These are phyloP conservation scores for Anodontia alba DNA, from an alignment of 2,888 invertebrate genomes.

Conservation along the genomic window DNA sequence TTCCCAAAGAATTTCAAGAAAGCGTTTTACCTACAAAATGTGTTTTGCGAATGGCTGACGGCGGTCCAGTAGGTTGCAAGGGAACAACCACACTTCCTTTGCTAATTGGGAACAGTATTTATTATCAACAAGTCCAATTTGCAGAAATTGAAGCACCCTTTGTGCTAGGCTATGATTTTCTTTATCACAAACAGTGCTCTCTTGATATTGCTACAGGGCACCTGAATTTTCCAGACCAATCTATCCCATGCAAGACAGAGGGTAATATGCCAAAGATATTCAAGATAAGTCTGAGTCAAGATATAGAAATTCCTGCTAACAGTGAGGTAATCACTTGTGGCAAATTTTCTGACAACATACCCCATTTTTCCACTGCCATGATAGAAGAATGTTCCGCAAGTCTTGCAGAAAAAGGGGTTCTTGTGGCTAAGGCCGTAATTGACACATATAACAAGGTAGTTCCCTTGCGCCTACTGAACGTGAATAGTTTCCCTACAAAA, in stretches of 20 bases:
- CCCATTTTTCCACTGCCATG: slow-evolving; percentile 4
- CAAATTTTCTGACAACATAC: not conserved
- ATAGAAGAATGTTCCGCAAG: not conserved
- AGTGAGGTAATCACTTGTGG: not conserved
- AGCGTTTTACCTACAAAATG: not conserved
- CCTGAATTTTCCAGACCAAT: not conserved
- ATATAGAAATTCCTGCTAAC: not conserved
- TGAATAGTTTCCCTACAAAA: not conserved
- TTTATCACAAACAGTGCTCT: not conserved
- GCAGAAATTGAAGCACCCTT: not conserved
- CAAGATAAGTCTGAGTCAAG: not conserved
- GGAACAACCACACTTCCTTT: not conserved
- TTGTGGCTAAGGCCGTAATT: not conserved
- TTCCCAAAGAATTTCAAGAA: not conserved
- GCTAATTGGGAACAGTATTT: not conserved
- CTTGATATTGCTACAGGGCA: not conserved
- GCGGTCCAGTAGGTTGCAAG: slow-evolving; percentile 7
- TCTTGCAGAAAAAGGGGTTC: not conserved
- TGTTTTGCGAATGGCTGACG: slow-evolving; percentile 1
- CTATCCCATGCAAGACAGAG: not conserved
- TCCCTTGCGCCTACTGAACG: slow-evolving; percentile 1
- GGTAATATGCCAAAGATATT: slow-evolving; percentile 5
- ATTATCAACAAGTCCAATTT: not conserved
- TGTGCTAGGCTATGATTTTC: not conserved
- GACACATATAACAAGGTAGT: not conserved